phyloP scores from a whole-genome alignment of 2,113 vertebrate species.

The Channa maculata region DNA sequence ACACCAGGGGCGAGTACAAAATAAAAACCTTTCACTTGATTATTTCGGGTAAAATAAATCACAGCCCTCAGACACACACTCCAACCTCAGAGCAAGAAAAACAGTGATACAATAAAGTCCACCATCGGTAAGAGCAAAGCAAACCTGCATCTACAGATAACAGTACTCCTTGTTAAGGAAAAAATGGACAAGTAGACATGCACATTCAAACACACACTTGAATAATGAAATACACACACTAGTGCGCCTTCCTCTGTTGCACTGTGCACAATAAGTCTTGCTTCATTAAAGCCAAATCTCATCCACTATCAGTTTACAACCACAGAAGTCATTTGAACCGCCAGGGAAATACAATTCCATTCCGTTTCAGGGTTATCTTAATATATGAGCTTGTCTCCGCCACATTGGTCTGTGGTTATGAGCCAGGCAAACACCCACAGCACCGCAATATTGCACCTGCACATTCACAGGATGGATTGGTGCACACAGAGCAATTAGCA shows the following conservation, averaged over 20 bases:
- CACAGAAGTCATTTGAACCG: conserved; percentile 81
- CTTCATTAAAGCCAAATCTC: conserved; percentile 85
- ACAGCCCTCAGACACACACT: conserved; percentile 53
- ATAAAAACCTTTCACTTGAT: conserved; percentile 76
- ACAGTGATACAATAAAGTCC: conserved; percentile 35
- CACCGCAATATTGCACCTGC: conserved; percentile 75
- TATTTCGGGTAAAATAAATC: conserved; percentile 76
- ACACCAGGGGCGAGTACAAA: conserved; percentile 56
- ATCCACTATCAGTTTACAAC: conserved; percentile 82
- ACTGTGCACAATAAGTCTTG: conserved; percentile 81
- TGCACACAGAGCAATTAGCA: conserved; percentile 83
- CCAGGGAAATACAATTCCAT: conserved; percentile 84
- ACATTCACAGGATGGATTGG: conserved; percentile 68
- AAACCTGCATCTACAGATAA: conserved; percentile 46
- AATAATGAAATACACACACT: conserved; percentile 60
- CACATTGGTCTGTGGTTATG: conserved; percentile 80
- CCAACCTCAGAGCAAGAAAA: conserved; percentile 42
- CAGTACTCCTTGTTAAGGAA: conserved; percentile 55
- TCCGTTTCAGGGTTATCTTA: conserved; percentile 82
- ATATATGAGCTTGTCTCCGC: conserved; percentile 82
- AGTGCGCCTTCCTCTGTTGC: conserved; percentile 62
- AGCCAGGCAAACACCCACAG: conserved; percentile 79
- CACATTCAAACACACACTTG: conserved; percentile 40
- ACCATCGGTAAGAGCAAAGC: not conserved
- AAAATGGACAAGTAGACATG: conserved; percentile 48